A percentile compares a stretch with the other conserved stretches of the same genome.
Conservation (phyloP, 2,113 vertebrate genomes). For the Xenus cinereus region DNA sequence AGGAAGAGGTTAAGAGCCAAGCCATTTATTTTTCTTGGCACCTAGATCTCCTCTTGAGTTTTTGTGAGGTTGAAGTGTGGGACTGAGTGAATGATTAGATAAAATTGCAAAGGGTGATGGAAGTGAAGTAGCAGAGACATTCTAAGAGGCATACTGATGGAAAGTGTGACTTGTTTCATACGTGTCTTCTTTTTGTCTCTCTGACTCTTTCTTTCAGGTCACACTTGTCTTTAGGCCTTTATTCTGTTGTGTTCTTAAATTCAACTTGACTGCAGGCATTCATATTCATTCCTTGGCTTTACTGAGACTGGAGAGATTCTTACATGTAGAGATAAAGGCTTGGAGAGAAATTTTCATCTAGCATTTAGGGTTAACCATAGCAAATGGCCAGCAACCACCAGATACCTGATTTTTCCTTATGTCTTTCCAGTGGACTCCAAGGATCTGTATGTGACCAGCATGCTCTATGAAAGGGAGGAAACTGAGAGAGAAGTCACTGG, state of each 20-base stretch:
- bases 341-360: not conserved
- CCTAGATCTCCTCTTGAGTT: not conserved
- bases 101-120: not conserved
- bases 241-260: not conserved
- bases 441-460: slow-evolving; percentile 20
- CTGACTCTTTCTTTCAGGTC: not conserved
- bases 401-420: not conserved
- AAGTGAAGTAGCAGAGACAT: not conserved
- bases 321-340: not conserved
- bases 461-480: slow-evolving; percentile 59
- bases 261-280: not conserved
- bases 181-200: not conserved
- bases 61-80: not conserved
- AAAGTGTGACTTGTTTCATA: not conserved
- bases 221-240: not conserved
- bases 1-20: not conserved
- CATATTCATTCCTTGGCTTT: not conserved
- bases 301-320: not conserved
- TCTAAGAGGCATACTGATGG: not conserved
- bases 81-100: not conserved
- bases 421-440: not conserved
- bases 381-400: not conserved
- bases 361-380: not conserved
- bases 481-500: not conserved
- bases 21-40: not conserved